Base-by-base conservation (phyloP, 2,113 vertebrate species). In the Hipposideros armiger region DNA sequence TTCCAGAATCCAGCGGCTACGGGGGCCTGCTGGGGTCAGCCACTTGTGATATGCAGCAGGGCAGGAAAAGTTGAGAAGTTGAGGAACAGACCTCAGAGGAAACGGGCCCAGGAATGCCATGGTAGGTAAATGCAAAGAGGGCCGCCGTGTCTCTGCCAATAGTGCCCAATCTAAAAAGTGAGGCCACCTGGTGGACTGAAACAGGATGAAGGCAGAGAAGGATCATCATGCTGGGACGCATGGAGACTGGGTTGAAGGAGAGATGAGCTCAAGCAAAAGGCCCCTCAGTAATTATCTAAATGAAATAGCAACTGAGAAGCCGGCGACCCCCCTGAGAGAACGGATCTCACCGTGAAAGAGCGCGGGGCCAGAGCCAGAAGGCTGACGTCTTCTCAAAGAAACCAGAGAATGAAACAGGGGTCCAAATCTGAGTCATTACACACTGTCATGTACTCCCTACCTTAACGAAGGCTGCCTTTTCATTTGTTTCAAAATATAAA, bases 401-500 rank as follows among this genome's bases (percentile, higher is more conserved):
- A 70, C 11, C 77, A 95, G 47, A 66, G 4, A 20, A 10, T 7
- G 24, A 89, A 89, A 16, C 26, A 28, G 52, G 24, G 11, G 14
- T 30, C 13, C 58, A 70, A 42, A 93, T 15, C 30, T 5, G 2
- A 22, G 15, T 50, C 56, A 67, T 50, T 28, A 4, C 62, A 89
- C 30, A 36, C n/a, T 83, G n/a, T 3, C 13, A n/a, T 7, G 32
- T 4, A 10, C 4, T 17, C 28, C 11, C 4, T 30, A 45, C 15
- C 62, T 69, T 72, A 62, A 24, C 24, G 30, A 32, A 56, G 24
- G 66, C 20, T 22, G 32, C 17, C 8, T 40, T 87, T 92, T 84
- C 42, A 89, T 36, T 85, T 58, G 36, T 80, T 40, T 81, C 80
- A 90, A 96, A 69, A 77, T 32, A 73, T 3, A 24, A n/a, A 36